Base-by-base conservation (phyloP, 2,113 vertebrate genomes). In the Nesoenas mayeri region DNA sequence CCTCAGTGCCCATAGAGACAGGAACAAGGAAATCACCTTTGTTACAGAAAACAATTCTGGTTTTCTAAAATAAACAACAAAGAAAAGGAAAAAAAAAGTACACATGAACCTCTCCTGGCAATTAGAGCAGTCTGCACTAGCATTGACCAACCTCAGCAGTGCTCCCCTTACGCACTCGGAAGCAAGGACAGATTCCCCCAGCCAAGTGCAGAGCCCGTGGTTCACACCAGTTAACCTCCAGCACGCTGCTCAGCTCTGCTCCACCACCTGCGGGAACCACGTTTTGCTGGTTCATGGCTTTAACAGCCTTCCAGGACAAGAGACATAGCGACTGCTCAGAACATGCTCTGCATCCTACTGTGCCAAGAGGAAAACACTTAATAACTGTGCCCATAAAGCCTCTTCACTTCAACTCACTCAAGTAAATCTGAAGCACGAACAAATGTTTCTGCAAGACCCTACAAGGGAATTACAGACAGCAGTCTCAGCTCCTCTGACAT, bases 361-460 rank as follows among this genome's bases (percentile, higher is more conserved):
- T 6, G 29, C 32, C 66, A 15, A 6, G 1, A n/a, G 64, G 25
- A 57, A 85, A 88, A n/a, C 0, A 4, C 3, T 0, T 0, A 22
- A 10, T 0, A 29, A 18, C 25, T 4, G 1, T 31, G 56, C 36
- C 18, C 0, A 5, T 14, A 11, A 36, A 71, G 77, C 75, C 78
- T 34, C 57, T 67, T 32, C 64, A 2, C 19, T 53, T 10, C 74
- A 42, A 8, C 19, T 8, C 38, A 5, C 19, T 5, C 36, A 3
- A 25, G 28, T 0, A 2, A 36, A 10, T 11, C 0, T 14, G 40
- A 56, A 51, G 31, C n/a, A 26, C 48, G 18, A 56, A 15, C 6
- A 6, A 12, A 7, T 40, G 13, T 62, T 84, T 57, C 71, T n/a
- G 18, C 2, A 31, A 38, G 42, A 21, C 10, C 62, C 65, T 12